Evolutionary conservation across 2,797 vertebrate genomes (phyloP).

Genomic region (Chiroxiphia lanceolata): DNA sequence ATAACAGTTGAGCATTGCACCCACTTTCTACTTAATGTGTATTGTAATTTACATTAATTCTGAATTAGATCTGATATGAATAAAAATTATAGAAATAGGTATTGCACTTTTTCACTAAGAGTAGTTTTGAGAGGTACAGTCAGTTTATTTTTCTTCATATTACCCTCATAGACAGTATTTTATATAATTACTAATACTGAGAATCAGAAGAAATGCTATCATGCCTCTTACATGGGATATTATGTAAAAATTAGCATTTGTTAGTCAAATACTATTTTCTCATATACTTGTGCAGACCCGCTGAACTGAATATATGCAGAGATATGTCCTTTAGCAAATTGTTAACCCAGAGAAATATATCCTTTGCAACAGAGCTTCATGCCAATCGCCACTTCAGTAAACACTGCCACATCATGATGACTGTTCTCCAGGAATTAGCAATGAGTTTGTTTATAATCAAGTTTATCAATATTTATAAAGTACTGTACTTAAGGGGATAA

Average conservation of each 20-base stretch:
- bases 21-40: not conserved
- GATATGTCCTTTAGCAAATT: not conserved
- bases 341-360: not conserved
- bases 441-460: slow-evolving; percentile 62
- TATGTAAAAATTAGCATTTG: slow-evolving; percentile 19
- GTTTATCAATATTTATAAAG: slow-evolving; percentile 72
- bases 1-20: not conserved
- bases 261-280: slow-evolving; percentile 13
- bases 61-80: not conserved
- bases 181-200: not conserved
- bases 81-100: not conserved
- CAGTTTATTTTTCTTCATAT: not conserved
- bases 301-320: not conserved
- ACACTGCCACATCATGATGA: slow-evolving; percentile 39
- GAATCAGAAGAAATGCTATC: not conserved
- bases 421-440: slow-evolving; percentile 63
- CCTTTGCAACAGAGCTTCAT: not conserved
- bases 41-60: not conserved
- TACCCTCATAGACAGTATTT: not conserved
- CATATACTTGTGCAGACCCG: not conserved
- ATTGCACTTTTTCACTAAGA: not conserved
- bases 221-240: not conserved
- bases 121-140: not conserved
- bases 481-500: slow-evolving; percentile 63
- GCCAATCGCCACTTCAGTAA: slow-evolving; percentile 39